phyloP scores from a whole-genome alignment of 1,140 invertebrate species.

The Cataglyphis hispanica region DNA sequence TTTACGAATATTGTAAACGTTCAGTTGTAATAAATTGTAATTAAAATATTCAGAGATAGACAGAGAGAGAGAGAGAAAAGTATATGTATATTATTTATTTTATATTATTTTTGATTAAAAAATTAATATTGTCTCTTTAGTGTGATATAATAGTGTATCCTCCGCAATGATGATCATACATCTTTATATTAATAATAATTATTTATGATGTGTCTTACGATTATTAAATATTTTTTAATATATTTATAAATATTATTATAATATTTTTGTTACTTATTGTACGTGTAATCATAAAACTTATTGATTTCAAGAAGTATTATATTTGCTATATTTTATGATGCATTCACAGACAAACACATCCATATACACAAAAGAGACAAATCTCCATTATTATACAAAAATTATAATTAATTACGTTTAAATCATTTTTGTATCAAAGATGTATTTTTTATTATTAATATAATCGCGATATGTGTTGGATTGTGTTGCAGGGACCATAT shows the following conservation, averaged over 20 bases:
- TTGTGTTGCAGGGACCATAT: conserved; percentile 3
- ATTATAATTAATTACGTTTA: not conserved
- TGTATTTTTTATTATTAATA: conserved; percentile 15
- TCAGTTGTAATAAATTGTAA: not conserved
- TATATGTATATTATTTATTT: not conserved
- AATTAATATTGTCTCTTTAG: not conserved
- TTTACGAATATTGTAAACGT: not conserved
- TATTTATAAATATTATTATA: too few species aligned
- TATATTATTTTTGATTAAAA: not conserved
- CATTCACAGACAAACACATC: too few species aligned
- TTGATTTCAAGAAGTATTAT: not conserved
- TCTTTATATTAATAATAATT: not conserved
- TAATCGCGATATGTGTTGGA: too few species aligned
- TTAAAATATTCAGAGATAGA: conserved; percentile 15
- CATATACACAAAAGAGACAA: too few species aligned
- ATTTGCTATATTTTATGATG: too few species aligned
- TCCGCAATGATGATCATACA: not conserved
- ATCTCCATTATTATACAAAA: not conserved
- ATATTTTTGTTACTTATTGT: too few species aligned
- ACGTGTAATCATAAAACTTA: not conserved
- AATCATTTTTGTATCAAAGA: not conserved
- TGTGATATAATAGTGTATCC: not conserved
- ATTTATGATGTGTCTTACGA: too few species aligned
- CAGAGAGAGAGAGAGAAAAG: not conserved
- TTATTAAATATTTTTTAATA: too few species aligned